Evolutionary conservation across 2,888 invertebrate species (phyloP).

Genomic region (Neoitamus cyanurus): DNA sequence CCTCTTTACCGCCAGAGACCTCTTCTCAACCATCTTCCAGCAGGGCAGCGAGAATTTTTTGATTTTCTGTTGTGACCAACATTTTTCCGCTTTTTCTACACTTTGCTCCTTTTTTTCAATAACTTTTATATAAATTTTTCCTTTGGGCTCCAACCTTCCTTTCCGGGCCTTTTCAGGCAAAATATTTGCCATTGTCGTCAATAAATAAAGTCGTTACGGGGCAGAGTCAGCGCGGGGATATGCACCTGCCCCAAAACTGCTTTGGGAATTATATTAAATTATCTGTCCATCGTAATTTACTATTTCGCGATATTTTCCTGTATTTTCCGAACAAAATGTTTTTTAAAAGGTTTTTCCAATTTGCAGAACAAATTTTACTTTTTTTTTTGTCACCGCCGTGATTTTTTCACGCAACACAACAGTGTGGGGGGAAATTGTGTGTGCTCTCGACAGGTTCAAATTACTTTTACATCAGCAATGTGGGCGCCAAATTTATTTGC

Average conservation of each 20-base stretch:
- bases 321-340: background rate
- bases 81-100: background rate
- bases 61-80: background rate
- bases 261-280: conserved; percentile 24
- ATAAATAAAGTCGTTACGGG: conserved; percentile 26
- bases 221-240: background rate
- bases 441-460: background rate
- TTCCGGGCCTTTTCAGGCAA: background rate
- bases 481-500: background rate
- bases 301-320: conserved; percentile 1
- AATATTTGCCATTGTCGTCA: conserved; percentile 20
- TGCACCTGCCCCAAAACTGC: background rate
- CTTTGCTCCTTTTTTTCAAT: background rate
- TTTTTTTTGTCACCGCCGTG: background rate
- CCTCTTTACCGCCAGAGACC: background rate
- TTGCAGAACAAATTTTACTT: background rate
- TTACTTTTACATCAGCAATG: background rate
- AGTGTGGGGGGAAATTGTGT: background rate
- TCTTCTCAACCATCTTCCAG: background rate
- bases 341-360: conserved; percentile 10
- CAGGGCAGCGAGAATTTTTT: background rate
- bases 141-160: background rate
- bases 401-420: background rate
- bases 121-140: conserved; percentile 12
- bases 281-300: conserved; percentile 33